Percentiles rank a stretch among this genome's conserved stretches.
Conservation (phyloP, 1,140 invertebrate genomes). For the Geopemphigus sp. region DNA sequence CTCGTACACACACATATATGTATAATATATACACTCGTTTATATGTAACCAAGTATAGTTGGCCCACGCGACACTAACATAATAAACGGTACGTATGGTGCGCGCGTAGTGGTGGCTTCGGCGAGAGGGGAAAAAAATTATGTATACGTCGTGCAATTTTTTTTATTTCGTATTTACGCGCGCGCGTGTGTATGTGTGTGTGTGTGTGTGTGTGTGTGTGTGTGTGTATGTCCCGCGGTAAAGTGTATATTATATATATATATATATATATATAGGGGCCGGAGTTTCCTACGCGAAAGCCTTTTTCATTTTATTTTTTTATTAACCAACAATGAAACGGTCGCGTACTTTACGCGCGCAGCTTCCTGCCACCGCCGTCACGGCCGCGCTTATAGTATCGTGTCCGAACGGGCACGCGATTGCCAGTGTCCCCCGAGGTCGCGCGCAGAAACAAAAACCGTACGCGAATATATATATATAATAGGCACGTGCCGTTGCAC, state of each 20-base stretch:
- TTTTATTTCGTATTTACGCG: too few species aligned
- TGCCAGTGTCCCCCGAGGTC: background rate
- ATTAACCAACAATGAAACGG: background rate
- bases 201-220: too few species aligned
- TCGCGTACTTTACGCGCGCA: background rate
- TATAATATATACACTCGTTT: too few species aligned
- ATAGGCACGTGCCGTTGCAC: too few species aligned
- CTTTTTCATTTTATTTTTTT: background rate
- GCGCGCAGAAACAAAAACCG: background rate
- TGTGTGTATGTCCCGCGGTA: background rate
- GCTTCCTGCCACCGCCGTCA: background rate
- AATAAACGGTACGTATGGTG: background rate
- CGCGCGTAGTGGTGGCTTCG: too few species aligned
- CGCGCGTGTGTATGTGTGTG: too few species aligned
- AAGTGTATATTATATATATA: background rate
- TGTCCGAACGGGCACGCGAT: background rate
- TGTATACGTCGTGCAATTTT: background rate
- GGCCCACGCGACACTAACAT: background rate
- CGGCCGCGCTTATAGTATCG: too few species aligned
- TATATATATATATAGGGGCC: background rate
- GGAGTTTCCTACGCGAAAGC: background rate
- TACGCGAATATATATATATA: too few species aligned
- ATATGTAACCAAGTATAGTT: too few species aligned
- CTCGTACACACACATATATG: too few species aligned
- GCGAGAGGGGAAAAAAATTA: too few species aligned